Evolutionary conservation across 2,888 invertebrate genomes (phyloP).

Genomic region (Hyposoter dolosus): DNA sequence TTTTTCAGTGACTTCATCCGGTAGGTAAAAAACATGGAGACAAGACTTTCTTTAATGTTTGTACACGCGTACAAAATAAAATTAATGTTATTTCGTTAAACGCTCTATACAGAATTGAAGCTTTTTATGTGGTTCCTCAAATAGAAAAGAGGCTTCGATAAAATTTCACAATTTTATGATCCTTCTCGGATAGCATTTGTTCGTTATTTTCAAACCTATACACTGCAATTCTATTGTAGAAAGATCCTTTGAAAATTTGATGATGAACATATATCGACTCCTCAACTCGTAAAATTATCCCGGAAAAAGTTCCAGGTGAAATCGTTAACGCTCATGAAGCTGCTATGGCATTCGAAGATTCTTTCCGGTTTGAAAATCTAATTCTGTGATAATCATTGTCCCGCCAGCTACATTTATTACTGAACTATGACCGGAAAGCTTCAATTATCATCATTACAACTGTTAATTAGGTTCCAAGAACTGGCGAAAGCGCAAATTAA

Average conservation of each 20-base stretch:
- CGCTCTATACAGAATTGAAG: background rate
- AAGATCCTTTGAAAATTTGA: background rate
- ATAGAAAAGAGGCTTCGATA: background rate
- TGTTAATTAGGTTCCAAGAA: background rate
- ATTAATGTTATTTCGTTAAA: no score
- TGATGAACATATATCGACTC: background rate
- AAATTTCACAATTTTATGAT: background rate
- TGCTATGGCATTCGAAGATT: no score
- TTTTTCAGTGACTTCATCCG: background rate
- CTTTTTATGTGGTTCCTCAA: background rate
- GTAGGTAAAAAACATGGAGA: background rate
- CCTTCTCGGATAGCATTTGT: no score
- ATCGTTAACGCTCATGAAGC: background rate
- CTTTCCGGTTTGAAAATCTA: no score
- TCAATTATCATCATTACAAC: background rate
- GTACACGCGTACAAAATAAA: no score
- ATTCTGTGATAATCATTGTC: no score
- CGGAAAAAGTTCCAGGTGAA: background rate
- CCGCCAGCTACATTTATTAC: background rate
- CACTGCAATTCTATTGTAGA: background rate
- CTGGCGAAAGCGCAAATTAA: no score
- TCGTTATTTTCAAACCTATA: no score
- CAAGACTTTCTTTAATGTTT: no score
- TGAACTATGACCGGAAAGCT: background rate
- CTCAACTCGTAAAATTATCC: background rate